These are phyloP conservation scores for Piprites chloris DNA, from an alignment of 2,113 vertebrate genomes.

Conservation along the genomic window DNA sequence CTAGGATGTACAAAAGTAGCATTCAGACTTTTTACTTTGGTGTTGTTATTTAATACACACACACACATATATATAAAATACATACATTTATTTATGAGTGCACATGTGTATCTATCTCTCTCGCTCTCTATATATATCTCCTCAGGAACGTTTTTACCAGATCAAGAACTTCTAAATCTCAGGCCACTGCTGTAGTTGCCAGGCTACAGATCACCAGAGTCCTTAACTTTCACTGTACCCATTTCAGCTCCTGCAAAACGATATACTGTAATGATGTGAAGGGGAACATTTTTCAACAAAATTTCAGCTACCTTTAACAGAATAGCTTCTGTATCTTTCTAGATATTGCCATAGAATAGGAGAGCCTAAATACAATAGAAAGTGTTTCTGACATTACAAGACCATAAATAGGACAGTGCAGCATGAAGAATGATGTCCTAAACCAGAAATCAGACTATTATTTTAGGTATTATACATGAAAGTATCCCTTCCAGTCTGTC, in stretches of 20 bases:
- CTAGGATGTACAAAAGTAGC: neutral
- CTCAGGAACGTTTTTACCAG: neutral
- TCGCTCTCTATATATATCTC: neutral
- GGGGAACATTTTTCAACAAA: constrained; percentile 24
- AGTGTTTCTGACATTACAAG: neutral
- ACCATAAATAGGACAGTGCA: neutral
- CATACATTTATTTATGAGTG: neutral
- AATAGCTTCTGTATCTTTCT: neutral
- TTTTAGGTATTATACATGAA: neutral
- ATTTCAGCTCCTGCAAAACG: constrained; percentile 22
- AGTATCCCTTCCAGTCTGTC: neutral
- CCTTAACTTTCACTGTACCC: neutral
- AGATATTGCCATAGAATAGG: neutral
- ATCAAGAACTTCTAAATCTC: neutral
- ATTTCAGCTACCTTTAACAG: constrained; percentile 2
- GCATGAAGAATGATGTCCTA: neutral
- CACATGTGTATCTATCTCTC: accelerated
- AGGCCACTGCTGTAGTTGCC: neutral
- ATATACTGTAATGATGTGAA: neutral
- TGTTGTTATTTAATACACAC: neutral
- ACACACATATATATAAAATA: neutral
- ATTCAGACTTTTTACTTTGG: neutral
- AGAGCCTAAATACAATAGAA: neutral
- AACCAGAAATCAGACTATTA: neutral
- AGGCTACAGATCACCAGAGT: neutral